Evolutionary conservation across 2,797 vertebrate species (phyloP).

Genomic region (Otolemur crassicaudatus): DNA sequence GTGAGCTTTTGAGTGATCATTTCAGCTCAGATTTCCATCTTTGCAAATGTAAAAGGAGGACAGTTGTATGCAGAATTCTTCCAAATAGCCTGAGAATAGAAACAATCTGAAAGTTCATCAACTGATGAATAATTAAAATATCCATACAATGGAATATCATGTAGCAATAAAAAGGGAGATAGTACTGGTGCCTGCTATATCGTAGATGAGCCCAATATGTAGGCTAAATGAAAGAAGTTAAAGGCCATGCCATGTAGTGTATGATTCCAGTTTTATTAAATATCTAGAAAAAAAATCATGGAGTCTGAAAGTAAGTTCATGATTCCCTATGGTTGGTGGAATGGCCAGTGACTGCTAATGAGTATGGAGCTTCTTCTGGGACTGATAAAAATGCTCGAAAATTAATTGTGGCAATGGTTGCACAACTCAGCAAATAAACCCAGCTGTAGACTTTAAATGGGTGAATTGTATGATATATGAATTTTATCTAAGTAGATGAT

Average conservation of each 20-base stretch:
- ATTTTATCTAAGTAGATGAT: not conserved
- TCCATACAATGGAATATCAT: not conserved
- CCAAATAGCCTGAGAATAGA: not conserved
- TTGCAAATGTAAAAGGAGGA: not conserved
- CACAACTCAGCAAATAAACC: not conserved
- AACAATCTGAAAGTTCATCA: not conserved
- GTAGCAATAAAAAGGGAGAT: not conserved
- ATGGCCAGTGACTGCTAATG: not conserved
- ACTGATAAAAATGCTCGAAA: not conserved
- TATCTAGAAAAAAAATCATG: not conserved
- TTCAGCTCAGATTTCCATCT: not conserved
- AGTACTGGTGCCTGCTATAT: not conserved
- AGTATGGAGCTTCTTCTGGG: not conserved
- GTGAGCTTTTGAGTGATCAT: not conserved
- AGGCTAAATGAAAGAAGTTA: not conserved
- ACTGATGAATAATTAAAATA: not conserved
- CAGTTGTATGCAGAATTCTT: not conserved
- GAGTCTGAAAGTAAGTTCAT: not conserved
- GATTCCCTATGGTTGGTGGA: not conserved
- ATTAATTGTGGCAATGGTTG: not conserved
- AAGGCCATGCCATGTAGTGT: not conserved
- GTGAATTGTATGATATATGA: not conserved
- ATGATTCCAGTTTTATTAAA: not conserved
- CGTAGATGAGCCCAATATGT: not conserved
- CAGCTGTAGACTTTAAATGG: not conserved